A percentile compares a stretch with the other conserved stretches of the same genome.
Evolutionary conservation across 2,888 invertebrate genomes (phyloP).

Genomic region (Pristionchus mayeri): DNA sequence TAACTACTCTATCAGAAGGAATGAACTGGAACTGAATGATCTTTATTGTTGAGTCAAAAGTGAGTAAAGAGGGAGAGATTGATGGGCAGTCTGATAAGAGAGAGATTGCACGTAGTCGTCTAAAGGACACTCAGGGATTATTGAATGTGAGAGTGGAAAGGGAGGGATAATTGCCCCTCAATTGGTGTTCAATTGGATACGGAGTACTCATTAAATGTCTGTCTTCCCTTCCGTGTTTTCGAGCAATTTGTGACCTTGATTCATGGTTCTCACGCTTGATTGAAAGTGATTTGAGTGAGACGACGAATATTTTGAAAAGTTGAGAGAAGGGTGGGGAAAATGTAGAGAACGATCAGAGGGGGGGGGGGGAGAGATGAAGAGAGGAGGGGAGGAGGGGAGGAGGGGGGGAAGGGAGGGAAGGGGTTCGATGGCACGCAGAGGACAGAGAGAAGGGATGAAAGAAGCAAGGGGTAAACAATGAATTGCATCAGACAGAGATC

Average conservation of each 20-base stretch:
- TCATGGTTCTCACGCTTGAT: constrained; percentile 1
- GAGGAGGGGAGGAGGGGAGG: background rate
- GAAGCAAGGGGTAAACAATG: background rate
- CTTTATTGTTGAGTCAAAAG: background rate
- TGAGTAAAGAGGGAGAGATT: background rate
- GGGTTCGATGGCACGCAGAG: background rate
- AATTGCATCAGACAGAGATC: no score
- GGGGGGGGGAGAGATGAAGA: background rate
- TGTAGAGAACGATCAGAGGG: constrained; percentile 4
- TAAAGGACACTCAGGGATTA: no score
- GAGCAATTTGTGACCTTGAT: background rate
- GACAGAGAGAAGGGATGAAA: background rate
- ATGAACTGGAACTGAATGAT: background rate
- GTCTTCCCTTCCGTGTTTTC: background rate
- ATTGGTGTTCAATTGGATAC: background rate
- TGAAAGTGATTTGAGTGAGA: background rate
- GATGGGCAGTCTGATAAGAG: no score
- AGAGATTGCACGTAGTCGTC: no score
- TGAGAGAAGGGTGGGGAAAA: background rate
- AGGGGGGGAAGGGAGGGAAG: background rate
- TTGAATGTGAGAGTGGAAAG: background rate
- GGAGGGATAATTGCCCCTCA: background rate
- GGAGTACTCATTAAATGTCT: background rate
- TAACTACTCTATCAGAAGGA: background rate
- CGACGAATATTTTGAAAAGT: background rate